A percentile compares a stretch with the other conserved stretches of the same genome.
These are phyloP conservation scores for Bovichtus diacanthus DNA, from an alignment of 2,797 vertebrate genomes.

Conservation along the genomic window DNA sequence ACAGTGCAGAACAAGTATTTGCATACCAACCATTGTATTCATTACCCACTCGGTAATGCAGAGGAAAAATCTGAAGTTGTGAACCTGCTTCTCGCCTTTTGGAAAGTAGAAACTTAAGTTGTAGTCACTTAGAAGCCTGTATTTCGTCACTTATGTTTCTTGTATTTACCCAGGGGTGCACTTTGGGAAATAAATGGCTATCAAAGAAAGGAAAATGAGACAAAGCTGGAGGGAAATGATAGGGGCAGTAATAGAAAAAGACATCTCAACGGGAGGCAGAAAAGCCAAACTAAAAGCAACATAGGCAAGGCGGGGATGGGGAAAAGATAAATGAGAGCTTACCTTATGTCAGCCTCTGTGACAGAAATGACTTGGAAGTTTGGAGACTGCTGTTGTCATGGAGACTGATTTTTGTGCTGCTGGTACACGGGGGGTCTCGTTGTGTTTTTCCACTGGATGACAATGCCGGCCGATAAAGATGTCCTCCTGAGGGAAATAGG, in stretches of 20 bases:
- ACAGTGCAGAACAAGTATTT: slow-evolving; percentile 46
- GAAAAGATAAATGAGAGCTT: slow-evolving; percentile 65
- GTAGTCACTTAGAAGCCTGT: slow-evolving; percentile 27
- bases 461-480: slow-evolving; percentile 75
- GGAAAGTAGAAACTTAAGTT: slow-evolving; percentile 43
- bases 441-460: slow-evolving; percentile 63
- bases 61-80: slow-evolving; percentile 19
- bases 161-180: slow-evolving; percentile 48
- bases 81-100: slow-evolving; percentile 44
- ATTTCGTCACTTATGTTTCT: slow-evolving; percentile 42
- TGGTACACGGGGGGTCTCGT: slow-evolving; percentile 55
- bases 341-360: slow-evolving; percentile 69
- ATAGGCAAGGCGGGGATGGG: slow-evolving; percentile 32
- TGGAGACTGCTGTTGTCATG: slow-evolving; percentile 74
- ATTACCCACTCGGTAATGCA: slow-evolving; percentile 57
- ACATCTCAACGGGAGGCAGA: slow-evolving; percentile 55
- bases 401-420: slow-evolving; percentile 75
- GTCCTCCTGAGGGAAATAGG: slow-evolving; percentile 71
- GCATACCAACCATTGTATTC: slow-evolving; percentile 50
- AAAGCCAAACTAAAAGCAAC: slow-evolving; percentile 41
- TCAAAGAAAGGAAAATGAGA: slow-evolving; percentile 59
- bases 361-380: slow-evolving; percentile 75
- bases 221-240: slow-evolving; percentile 45
- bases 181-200: slow-evolving; percentile 67
- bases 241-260: slow-evolving; percentile 53